Evolutionary conservation across 1,140 invertebrate species (phyloP).

Genomic region (Oryctes rhinoceros): DNA sequence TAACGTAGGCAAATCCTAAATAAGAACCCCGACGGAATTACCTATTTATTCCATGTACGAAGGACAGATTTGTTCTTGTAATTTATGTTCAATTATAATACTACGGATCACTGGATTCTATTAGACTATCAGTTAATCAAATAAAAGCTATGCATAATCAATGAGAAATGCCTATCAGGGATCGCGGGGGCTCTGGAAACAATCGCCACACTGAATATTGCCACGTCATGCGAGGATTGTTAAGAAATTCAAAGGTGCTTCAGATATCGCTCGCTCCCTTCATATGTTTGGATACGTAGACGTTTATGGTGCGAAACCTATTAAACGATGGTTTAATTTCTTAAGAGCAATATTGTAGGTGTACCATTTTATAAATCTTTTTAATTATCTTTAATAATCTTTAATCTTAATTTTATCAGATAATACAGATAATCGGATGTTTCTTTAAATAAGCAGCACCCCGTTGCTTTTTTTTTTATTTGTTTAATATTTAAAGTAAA

Average conservation of each 20-base stretch:
- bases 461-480: too few species aligned
- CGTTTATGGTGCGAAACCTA: too few species aligned
- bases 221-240: conserved; percentile 35
- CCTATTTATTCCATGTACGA: conserved; percentile 40
- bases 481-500: too few species aligned
- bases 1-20: conserved; percentile 4
- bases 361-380: too few species aligned
- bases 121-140: conserved; percentile 46
- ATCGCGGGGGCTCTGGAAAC: conserved; percentile 43
- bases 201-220: conserved; percentile 36
- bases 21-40: conserved; percentile 8
- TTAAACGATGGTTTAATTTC: too few species aligned
- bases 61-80: conserved; percentile 39
- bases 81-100: conserved; percentile 42
- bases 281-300: not conserved
- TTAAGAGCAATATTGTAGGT: too few species aligned
- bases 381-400: too few species aligned
- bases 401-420: too few species aligned
- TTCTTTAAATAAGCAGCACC: too few species aligned
- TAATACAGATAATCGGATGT: too few species aligned
- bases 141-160: conserved; percentile 47
- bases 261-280: not conserved
- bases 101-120: conserved; percentile 42
- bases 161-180: conserved; percentile 43
- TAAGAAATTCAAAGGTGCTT: not conserved